Conservation (phyloP, 2,113 vertebrate species). For the Thalassarche chlororhynchos region DNA sequence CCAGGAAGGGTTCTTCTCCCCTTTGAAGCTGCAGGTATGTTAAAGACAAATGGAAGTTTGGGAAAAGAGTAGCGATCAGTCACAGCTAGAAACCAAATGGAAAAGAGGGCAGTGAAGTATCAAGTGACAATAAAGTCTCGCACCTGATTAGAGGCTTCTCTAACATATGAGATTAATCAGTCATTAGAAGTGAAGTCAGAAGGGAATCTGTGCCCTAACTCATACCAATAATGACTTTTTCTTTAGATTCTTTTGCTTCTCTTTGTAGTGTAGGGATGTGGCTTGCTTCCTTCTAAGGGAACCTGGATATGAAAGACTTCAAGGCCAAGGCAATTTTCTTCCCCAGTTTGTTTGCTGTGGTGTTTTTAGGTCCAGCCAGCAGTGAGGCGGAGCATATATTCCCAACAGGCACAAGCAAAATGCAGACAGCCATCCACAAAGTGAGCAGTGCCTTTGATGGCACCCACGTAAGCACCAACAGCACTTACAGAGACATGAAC, state of each 20-base stretch:
- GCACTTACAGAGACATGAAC: neutral
- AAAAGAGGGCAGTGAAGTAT: neutral
- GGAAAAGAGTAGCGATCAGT: neutral
- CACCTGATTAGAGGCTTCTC: neutral
- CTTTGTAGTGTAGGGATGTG: neutral
- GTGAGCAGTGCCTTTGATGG: neutral
- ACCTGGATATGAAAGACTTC: neutral
- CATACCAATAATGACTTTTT: neutral
- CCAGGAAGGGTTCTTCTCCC: neutral
- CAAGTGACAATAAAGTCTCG: neutral
- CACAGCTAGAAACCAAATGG: neutral
- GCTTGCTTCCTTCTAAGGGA: neutral
- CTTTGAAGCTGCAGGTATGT: neutral
- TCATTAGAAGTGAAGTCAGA: neutral
- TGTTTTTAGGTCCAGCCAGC: neutral
- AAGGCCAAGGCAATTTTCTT: neutral
- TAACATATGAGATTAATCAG: neutral
- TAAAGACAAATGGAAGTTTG: neutral
- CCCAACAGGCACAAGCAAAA: neutral
- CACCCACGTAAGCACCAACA: neutral
- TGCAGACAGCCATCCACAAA: neutral
- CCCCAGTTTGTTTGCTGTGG: neutral
- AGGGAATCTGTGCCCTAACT: neutral
- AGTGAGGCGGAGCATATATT: neutral
- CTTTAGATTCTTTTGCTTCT: neutral